A percentile compares a stretch with the other conserved stretches of the same genome.
phyloP scores from a whole-genome alignment of 2,797 vertebrate species.

The Falco novaeseelandiae region DNA sequence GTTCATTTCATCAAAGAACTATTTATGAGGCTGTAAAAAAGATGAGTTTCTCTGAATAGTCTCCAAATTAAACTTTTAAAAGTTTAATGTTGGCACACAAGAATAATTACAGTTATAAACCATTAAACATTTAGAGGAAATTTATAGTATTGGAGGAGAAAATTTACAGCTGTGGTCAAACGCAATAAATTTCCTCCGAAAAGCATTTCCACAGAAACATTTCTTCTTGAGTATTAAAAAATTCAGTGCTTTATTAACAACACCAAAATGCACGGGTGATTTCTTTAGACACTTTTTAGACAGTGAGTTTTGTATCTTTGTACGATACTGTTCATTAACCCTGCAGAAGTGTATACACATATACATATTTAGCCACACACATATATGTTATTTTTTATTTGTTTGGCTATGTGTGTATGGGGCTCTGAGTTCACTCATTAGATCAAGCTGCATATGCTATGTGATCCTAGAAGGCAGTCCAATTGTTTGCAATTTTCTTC shows the following conservation, averaged over 20 bases:
- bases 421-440: background rate
- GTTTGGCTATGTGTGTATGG: background rate
- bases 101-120: slow-evolving; percentile 85
- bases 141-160: slow-evolving; percentile 76
- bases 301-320: slow-evolving; percentile 13
- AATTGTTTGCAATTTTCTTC: background rate
- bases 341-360: background rate
- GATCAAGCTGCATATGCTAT: background rate
- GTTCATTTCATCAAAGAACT: slow-evolving; percentile 80
- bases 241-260: slow-evolving; percentile 42
- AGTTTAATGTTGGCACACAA: slow-evolving; percentile 82
- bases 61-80: slow-evolving; percentile 85
- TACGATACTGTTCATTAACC: slow-evolving; percentile 41
- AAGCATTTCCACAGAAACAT: slow-evolving; percentile 63
- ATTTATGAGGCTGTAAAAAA: slow-evolving; percentile 85
- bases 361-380: rapidly evolving
- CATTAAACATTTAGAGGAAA: slow-evolving; percentile 82
- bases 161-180: slow-evolving; percentile 77
- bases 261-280: slow-evolving; percentile 23
- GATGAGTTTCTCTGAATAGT: slow-evolving; percentile 80
- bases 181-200: slow-evolving; percentile 74
- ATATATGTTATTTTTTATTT: background rate
- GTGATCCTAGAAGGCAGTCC: background rate
- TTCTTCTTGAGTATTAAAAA: slow-evolving; percentile 60
- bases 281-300: slow-evolving; percentile 8